Evolutionary conservation across 2,797 vertebrate genomes (phyloP), one percentile per base, ranked within the genome.

Genomic region (Pyrrhura leucotis): DNA sequence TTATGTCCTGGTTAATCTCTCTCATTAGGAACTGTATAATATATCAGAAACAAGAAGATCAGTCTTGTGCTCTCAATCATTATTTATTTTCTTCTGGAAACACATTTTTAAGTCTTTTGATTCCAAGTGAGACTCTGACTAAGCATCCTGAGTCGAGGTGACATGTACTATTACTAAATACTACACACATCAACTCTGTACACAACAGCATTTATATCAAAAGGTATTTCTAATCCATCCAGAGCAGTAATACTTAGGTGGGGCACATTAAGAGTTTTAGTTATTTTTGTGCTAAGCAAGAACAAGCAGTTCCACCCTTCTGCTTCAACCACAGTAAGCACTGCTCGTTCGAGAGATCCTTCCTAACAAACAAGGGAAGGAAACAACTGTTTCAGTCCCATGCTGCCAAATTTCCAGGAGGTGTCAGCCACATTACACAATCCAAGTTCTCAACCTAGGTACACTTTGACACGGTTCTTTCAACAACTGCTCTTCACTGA

Each of bases 291-390:
- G 79, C 90, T 91, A 86, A 92, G 79, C 89, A 79, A 86, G 67
- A 84, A 54, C 80, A 87, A 95, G 84, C 71, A 88, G 95, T 90
- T 89, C 85, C 92, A 93, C 92, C 94, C 94, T 94, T 96, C 91
- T 67, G 58, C 83, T 91, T 72, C 72, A 94, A 82, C 26, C 65
- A 72, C 71, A 74, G 44, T n/a, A 72, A 80, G 85, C 4, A 15
- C 22, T 90, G 77, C 94, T 85, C 85, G 76, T 93, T 92, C 73
- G 84, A 94, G 68, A 95, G 92, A 88, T 72, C 76, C 79, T 86
- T 79, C 35, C 76, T 86, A 95, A 94, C 80, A 95, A 97, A 96
- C 62, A 89, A 90, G 89, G 82, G 94, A 96, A 96, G 82, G 88
- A 96, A 94, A 92, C 76, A 91, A 93, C 82, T 91, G 79, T 85